Conservation (phyloP, 2,113 vertebrate genomes). For the Podarcis cretensis region DNA sequence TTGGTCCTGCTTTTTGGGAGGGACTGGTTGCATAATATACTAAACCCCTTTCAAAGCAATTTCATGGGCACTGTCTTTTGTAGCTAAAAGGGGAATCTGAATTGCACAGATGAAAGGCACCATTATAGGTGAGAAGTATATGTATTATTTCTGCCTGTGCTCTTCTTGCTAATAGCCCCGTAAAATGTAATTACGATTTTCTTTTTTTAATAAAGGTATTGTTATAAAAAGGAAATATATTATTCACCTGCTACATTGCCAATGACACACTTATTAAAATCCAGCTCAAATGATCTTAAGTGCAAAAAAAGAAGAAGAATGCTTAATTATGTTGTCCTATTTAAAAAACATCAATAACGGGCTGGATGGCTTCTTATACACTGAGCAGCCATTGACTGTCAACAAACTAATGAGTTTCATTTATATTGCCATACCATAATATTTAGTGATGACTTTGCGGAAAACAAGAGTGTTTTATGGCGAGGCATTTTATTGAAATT, state of each 20-base stretch:
- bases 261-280: constrained; percentile 49
- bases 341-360: constrained; percentile 66
- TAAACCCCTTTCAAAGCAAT: background rate
- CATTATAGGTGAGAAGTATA: constrained; percentile 16
- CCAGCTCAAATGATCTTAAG: constrained; percentile 59
- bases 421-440: constrained; percentile 61
- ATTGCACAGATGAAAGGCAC: background rate
- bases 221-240: constrained; percentile 20
- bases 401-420: constrained; percentile 64
- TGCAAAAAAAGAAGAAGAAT: constrained; percentile 44
- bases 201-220: background rate
- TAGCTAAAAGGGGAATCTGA: background rate
- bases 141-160: background rate
- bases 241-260: constrained; percentile 17
- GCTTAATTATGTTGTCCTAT: constrained; percentile 53
- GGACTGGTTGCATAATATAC: background rate
- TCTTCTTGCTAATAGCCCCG: background rate
- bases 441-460: constrained; percentile 55
- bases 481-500: constrained; percentile 59
- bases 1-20: background rate
- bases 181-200: constrained; percentile 6
- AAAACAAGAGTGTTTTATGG: constrained; percentile 61
- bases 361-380: constrained; percentile 43
- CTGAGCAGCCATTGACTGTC: constrained; percentile 55
- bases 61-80: background rate